Conservation (phyloP, 2,888 invertebrate species). For the Crepidodera aurea region DNA sequence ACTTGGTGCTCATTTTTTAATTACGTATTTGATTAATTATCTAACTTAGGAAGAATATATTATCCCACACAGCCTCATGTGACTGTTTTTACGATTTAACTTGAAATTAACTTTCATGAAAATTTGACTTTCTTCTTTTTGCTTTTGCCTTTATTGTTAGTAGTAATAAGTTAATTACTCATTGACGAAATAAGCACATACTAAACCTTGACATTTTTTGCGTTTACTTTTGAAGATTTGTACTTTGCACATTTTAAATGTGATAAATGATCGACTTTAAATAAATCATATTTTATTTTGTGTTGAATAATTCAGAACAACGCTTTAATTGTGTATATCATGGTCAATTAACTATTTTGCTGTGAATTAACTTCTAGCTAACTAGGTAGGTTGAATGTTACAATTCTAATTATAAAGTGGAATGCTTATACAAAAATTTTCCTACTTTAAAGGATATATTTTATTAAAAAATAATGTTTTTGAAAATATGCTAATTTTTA, state of each 20-base stretch:
- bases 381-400: slow-evolving; percentile 2
- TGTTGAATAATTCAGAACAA: background rate
- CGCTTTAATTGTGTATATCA: background rate
- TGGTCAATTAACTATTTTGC: slow-evolving; percentile 4
- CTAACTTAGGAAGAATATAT: too few relatives aligned
- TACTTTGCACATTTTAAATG: slow-evolving; percentile 8
- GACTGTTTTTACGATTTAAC: background rate
- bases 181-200: background rate
- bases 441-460: too few relatives aligned
- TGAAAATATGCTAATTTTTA: too few relatives aligned
- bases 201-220: slow-evolving; percentile 4
- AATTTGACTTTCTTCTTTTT: background rate
- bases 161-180: too few relatives aligned
- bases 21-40: too few relatives aligned
- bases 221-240: slow-evolving; percentile 9
- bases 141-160: too few relatives aligned
- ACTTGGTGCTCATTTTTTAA: too few relatives aligned
- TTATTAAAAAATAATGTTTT: background rate
- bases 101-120: background rate
- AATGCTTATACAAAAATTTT: background rate
- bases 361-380: background rate
- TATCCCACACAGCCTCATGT: too few relatives aligned
- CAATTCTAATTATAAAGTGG: slow-evolving; percentile 1
- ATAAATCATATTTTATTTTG: background rate
- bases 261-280: slow-evolving; percentile 7